phyloP scores from a whole-genome alignment of 2,888 invertebrate genomes.

The Fissipunctia ypsillon region DNA sequence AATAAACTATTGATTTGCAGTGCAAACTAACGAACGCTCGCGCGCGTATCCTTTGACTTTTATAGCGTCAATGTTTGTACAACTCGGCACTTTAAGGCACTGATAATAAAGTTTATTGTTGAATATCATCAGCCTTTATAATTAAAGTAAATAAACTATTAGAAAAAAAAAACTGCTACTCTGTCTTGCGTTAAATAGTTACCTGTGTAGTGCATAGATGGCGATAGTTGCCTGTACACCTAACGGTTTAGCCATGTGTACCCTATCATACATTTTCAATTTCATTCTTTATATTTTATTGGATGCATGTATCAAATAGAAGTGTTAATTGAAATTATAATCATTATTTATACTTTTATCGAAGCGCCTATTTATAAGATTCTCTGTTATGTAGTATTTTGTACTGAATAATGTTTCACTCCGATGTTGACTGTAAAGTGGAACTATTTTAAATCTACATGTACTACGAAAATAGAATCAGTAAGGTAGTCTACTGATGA shows the following conservation, averaged over 20 bases:
- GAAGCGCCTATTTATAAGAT: conserved; percentile 61
- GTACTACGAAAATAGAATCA: conserved; percentile 40
- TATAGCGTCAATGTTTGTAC: not conserved
- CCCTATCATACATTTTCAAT: conserved; percentile 30
- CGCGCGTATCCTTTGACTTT: not conserved
- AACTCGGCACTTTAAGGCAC: not conserved
- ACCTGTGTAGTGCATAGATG: conserved; percentile 8
- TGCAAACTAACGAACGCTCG: no score
- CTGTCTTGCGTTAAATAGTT: not conserved
- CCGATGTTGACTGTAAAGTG: conserved; percentile 32
- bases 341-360: conserved; percentile 55
- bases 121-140: not conserved
- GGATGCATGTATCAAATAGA: conserved; percentile 49
- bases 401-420: conserved; percentile 58
- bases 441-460: conserved; percentile 48
- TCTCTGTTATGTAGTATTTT: conserved; percentile 57
- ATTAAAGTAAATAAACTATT: not conserved
- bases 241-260: not conserved
- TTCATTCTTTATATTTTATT: conserved; percentile 48
- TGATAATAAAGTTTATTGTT: not conserved
- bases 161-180: not conserved
- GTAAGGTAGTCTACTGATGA: conserved; percentile 36
- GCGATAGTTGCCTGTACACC: conserved; percentile 7
- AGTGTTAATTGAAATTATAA: conserved; percentile 58
- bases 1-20: not conserved